phyloP scores from a whole-genome alignment of 2,113 vertebrate species.

The Spea bombifrons region DNA sequence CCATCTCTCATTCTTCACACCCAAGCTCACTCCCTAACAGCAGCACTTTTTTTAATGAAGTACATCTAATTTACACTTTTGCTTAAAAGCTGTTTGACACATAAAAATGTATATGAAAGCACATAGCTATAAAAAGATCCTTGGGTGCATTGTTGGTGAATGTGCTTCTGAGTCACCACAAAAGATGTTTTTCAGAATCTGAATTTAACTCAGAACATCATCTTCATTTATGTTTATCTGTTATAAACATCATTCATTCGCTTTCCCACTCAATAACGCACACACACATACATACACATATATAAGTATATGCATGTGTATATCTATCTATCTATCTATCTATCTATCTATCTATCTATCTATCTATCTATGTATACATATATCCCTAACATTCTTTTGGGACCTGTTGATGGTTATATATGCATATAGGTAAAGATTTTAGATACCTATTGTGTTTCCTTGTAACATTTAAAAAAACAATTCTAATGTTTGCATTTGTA shows the following conservation, averaged over 20 bases:
- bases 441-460: too few relatives aligned
- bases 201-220: not conserved
- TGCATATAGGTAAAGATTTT: too few relatives aligned
- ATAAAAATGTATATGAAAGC: conserved; percentile 27
- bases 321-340: conserved; percentile 3
- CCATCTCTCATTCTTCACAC: not conserved
- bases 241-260: not conserved
- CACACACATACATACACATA: too few relatives aligned
- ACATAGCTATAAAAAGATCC: conserved; percentile 27
- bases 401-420: too few relatives aligned
- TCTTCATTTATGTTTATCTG: not conserved
- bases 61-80: conserved; percentile 32
- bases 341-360: not conserved
- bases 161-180: conserved; percentile 23
- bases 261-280: too few relatives aligned
- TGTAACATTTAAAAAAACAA: too few relatives aligned
- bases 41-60: conserved; percentile 20
- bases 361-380: too few relatives aligned
- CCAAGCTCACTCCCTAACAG: conserved; percentile 8
- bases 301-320: not conserved
- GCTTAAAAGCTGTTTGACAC: conserved; percentile 19
- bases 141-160: not conserved
- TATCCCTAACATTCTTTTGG: too few relatives aligned
- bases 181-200: conserved; percentile 12
- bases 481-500: too few relatives aligned